Conservation (phyloP, 2,888 invertebrate genomes). For the Drosophila trichaetosa region DNA sequence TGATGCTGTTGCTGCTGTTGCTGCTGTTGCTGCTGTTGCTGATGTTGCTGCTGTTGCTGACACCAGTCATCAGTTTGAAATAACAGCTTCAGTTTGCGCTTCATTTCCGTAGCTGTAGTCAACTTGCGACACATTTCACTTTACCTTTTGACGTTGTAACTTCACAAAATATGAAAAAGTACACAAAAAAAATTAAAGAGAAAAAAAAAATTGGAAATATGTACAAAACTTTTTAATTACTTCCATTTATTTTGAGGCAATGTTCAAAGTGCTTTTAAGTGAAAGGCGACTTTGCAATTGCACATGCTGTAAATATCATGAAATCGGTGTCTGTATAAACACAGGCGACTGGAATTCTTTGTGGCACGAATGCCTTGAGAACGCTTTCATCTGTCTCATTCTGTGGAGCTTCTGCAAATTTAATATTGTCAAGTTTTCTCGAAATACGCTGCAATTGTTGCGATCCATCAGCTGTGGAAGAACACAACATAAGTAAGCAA, state of each 20-base stretch:
- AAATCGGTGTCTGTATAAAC: not conserved
- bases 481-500: not conserved
- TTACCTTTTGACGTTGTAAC: slow-evolving; percentile 4
- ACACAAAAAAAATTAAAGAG: slow-evolving; percentile 4
- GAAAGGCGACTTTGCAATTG: not conserved
- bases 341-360: not conserved
- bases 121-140: slow-evolving; percentile 17
- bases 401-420: not conserved
- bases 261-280: not conserved
- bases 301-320: not conserved
- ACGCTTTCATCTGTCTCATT: not conserved
- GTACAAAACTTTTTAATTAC: slow-evolving; percentile 52
- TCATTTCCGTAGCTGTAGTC: not conserved
- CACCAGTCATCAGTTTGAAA: slow-evolving; percentile 26
- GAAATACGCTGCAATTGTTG: not conserved
- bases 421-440: not conserved
- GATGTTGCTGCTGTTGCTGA: slow-evolving; percentile 22
- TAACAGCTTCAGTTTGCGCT: slow-evolving; percentile 1
- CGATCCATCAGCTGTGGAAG: not conserved
- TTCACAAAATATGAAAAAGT: slow-evolving; percentile 2
- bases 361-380: not conserved
- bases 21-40: slow-evolving; percentile 1
- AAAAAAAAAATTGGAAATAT: slow-evolving; percentile 12
- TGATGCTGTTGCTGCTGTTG: not conserved
- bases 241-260: slow-evolving; percentile 25